Conservation (phyloP, 2,113 vertebrate genomes). For the Cyprinus carpio region DNA sequence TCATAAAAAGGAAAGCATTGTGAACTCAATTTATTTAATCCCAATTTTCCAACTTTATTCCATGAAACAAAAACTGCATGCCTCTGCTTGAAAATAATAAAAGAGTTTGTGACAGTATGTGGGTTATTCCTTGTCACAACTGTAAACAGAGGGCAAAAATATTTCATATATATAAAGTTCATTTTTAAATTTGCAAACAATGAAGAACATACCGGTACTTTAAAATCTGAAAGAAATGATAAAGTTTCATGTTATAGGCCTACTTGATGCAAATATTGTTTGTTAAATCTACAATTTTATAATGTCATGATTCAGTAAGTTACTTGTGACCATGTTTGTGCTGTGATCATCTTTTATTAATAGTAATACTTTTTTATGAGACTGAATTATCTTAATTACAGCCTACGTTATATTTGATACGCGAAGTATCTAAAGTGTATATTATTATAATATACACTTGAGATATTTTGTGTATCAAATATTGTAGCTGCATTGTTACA, state of each 20-base stretch:
- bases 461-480: not conserved
- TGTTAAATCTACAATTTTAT: not conserved
- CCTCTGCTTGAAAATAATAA: not conserved
- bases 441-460: not conserved
- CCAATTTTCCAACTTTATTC: no score
- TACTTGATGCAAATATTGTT: not conserved
- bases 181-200: not conserved
- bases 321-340: not conserved
- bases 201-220: not conserved
- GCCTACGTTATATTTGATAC: no score
- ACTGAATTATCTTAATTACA: not conserved
- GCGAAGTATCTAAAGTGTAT: no score
- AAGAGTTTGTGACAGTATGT: not conserved
- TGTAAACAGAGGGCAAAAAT: not conserved
- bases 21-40: not conserved
- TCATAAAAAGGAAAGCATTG: not conserved
- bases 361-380: not conserved
- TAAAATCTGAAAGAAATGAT: not conserved
- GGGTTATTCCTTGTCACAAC: not conserved
- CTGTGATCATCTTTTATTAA: not conserved
- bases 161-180: not conserved
- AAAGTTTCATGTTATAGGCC: not conserved
- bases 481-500: not conserved
- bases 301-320: not conserved
- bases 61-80: not conserved